Evolutionary conservation across 2,888 invertebrate genomes (phyloP).

Genomic region (Folsomia candida): DNA sequence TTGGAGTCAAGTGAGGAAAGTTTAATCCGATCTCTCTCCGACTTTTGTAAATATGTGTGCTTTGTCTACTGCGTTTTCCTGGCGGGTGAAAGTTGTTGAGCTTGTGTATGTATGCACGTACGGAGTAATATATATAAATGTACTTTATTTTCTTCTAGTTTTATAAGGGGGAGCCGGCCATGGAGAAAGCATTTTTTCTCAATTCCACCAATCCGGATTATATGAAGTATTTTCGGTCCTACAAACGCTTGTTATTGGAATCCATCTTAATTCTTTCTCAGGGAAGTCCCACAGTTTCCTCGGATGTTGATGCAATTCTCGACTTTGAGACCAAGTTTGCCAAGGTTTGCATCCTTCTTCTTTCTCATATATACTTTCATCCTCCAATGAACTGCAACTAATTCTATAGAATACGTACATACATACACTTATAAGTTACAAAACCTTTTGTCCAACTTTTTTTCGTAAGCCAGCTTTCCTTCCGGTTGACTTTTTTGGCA

Average conservation of each 20-base stretch:
- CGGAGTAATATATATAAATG: not conserved
- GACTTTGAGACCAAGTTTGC: constrained; percentile 57
- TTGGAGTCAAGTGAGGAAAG: not conserved
- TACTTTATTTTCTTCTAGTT: constrained; percentile 53
- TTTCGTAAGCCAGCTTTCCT: too few relatives aligned
- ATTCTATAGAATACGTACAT: not conserved
- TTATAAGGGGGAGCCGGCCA: constrained; percentile 55
- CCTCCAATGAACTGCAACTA: constrained; percentile 8
- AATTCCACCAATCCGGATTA: constrained; percentile 55
- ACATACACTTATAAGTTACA: too few relatives aligned
- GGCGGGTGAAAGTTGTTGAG: not conserved
- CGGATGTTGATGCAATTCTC: constrained; percentile 54
- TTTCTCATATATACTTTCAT: constrained; percentile 3
- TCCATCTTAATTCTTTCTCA: constrained; percentile 55
- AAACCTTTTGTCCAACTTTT: too few relatives aligned
- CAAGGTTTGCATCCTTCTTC: constrained; percentile 53
- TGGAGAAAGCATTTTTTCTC: constrained; percentile 56
- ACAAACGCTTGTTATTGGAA: constrained; percentile 56
- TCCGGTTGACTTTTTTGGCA: too few relatives aligned
- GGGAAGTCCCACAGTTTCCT: constrained; percentile 50
- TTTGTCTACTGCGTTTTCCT: not conserved
- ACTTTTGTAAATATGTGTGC: too few relatives aligned
- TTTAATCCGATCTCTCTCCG: not conserved
- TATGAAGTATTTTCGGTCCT: constrained; percentile 54
- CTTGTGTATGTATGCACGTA: not conserved